Evolutionary conservation across 2,888 invertebrate species (phyloP).

Genomic region (Chrysolina haemoptera): DNA sequence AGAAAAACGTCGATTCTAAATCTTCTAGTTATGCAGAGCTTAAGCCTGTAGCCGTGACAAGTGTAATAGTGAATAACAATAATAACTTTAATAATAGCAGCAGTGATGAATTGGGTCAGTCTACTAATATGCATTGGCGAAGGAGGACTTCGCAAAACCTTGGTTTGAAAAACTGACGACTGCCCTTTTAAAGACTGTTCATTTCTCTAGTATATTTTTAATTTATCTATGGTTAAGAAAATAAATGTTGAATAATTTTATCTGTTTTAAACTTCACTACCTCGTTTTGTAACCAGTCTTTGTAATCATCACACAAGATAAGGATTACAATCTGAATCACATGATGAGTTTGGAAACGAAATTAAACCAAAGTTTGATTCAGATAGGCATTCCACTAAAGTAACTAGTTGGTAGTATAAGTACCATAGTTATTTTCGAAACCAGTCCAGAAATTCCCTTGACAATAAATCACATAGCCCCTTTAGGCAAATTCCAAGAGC

Average conservation of each 20-base stretch:
- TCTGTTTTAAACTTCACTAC: background rate
- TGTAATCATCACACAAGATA: too few species aligned
- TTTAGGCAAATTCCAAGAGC: too few species aligned
- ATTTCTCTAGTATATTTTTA: conserved; percentile 7
- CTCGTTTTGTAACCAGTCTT: too few species aligned
- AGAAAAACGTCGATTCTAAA: conserved; percentile 39
- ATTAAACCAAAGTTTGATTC: too few species aligned
- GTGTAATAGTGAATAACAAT: conserved; percentile 63
- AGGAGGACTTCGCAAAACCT: conserved; percentile 68
- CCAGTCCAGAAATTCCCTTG: too few species aligned
- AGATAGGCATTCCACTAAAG: too few species aligned
- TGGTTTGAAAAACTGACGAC: conserved; percentile 53
- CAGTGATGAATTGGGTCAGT: conserved; percentile 33
- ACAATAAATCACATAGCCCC: too few species aligned
- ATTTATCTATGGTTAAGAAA: conserved; percentile 5
- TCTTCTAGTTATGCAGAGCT: conserved; percentile 53
- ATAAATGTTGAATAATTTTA: conserved; percentile 4
- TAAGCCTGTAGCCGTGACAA: conserved; percentile 55
- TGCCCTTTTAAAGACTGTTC: conserved; percentile 48
- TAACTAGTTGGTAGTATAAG: too few species aligned
- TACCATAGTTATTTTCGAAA: too few species aligned
- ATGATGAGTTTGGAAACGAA: too few species aligned
- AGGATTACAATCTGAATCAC: too few species aligned
- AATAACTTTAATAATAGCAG: conserved; percentile 33
- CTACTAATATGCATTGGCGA: conserved; percentile 71